A percentile compares a stretch with the other conserved stretches of the same genome.
These are phyloP conservation scores for Prochilodus magdalenae DNA, from an alignment of 2,113 vertebrate genomes.

Conservation along the genomic window DNA sequence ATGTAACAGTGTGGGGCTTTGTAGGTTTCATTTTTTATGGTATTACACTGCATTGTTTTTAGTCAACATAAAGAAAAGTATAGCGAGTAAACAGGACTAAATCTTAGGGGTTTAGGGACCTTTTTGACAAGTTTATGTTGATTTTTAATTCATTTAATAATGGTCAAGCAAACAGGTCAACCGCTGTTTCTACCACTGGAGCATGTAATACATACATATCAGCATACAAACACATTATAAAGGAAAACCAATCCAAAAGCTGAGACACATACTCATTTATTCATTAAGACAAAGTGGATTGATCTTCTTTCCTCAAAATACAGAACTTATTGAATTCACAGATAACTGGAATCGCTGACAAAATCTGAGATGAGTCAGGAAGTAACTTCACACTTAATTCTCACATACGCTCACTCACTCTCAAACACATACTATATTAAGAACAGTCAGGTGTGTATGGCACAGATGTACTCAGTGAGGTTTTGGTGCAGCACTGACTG, in stretches of 20 bases:
- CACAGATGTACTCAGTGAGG: conserved; percentile 34
- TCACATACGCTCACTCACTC: neutral
- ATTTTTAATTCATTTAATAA: too few species aligned
- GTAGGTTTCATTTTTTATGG: too few species aligned
- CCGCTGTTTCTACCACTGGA: too few species aligned
- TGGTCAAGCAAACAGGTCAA: too few species aligned
- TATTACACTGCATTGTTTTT: too few species aligned
- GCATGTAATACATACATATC: neutral
- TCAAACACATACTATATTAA: conserved; percentile 6
- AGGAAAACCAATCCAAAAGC: conserved; percentile 7
- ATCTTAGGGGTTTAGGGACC: too few species aligned
- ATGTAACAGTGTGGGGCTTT: too few species aligned
- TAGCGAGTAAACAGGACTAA: too few species aligned
- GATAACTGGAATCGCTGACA: conserved; percentile 6
- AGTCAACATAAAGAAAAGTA: too few species aligned
- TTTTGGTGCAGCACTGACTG: neutral
- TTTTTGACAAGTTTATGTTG: too few species aligned
- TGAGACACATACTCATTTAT: conserved; percentile 36
- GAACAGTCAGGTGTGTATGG: conserved; percentile 29
- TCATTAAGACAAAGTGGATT: conserved; percentile 11
- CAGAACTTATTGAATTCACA: neutral
- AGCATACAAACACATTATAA: neutral
- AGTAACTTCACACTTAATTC: neutral
- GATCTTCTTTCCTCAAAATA: conserved; percentile 17
- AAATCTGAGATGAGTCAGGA: conserved; percentile 1